A percentile compares a stretch with the other conserved stretches of the same genome.
These are phyloP conservation scores for Sinocyclocheilus maitianheensis DNA, from an alignment of 2,113 vertebrate species.

Conservation along the genomic window DNA sequence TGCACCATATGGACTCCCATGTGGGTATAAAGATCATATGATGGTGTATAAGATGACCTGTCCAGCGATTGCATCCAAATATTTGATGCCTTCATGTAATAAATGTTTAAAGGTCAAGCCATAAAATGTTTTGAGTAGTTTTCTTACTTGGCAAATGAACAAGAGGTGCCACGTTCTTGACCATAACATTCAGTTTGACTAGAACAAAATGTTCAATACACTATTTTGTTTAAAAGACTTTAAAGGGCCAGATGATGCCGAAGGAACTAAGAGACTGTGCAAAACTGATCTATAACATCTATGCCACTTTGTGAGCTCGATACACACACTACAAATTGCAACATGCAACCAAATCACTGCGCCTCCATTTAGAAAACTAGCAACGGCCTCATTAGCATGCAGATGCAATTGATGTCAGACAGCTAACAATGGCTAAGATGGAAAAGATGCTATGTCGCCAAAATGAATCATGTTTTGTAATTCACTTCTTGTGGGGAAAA, in stretches of 20 bases:
- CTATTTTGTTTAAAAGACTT: not conserved
- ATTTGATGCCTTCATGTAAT: constrained; percentile 9
- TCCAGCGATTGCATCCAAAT: constrained; percentile 20
- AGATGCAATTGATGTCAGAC: constrained; percentile 14
- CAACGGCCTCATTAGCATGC: constrained; percentile 5
- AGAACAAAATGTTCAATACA: not conserved
- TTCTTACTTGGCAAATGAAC: not conserved
- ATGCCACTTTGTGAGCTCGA: not conserved
- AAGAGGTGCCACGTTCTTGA: not conserved
- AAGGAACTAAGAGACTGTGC: constrained; percentile 2
- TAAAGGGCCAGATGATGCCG: not conserved
- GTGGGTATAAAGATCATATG: not conserved
- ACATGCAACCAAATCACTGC: not conserved
- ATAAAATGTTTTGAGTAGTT: constrained; percentile 12
- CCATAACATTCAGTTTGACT: not conserved
- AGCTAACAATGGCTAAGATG: constrained; percentile 17
- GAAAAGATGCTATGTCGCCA: not conserved
- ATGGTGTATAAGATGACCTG: constrained; percentile 5
- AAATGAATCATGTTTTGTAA: constrained; percentile 18
- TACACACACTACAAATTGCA: constrained; percentile 1
- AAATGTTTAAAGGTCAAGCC: constrained; percentile 13
- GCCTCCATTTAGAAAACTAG: not conserved
- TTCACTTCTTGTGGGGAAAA: not conserved
- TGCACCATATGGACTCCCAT: not conserved
- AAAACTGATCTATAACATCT: constrained; percentile 1